Conservation (phyloP, 1,140 invertebrate genomes). For the Pseudobourletiella spinata region DNA sequence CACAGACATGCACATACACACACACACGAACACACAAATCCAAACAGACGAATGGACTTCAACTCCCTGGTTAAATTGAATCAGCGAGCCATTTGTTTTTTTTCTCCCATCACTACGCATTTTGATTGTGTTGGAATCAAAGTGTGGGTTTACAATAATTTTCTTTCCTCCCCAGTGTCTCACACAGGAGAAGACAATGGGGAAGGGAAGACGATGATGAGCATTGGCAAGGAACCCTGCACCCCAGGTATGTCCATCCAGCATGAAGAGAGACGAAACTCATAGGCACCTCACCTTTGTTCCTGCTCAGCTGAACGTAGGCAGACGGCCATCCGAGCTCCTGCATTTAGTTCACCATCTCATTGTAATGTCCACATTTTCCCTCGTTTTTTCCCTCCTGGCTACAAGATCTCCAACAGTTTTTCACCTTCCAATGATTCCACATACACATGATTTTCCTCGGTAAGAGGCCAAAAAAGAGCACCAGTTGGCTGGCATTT, state of each 20-base stretch:
- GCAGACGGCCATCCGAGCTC: not conserved
- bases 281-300: not conserved
- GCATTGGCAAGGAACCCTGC: constrained; percentile 5
- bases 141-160: constrained; percentile 2
- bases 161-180: too few relatives aligned
- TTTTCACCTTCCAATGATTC: not conserved
- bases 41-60: not conserved
- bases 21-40: too few relatives aligned
- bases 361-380: not conserved
- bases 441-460: too few relatives aligned
- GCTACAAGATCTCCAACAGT: not conserved
- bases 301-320: not conserved
- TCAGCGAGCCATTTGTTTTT: constrained; percentile 1
- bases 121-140: constrained; percentile 3
- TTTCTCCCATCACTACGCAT: not conserved
- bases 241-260: constrained; percentile 19
- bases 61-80: not conserved
- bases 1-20: too few relatives aligned
- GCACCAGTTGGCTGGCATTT: too few relatives aligned
- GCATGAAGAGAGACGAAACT: constrained; percentile 15
- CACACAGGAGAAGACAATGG: constrained; percentile 1
- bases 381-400: not conserved
- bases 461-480: too few relatives aligned
- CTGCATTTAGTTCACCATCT: not conserved
- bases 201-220: constrained; percentile 1